A percentile compares a stretch with the other conserved stretches of the same genome.
Conservation (phyloP, 2,797 vertebrate genomes). For the Thripadectes ignobilis region DNA sequence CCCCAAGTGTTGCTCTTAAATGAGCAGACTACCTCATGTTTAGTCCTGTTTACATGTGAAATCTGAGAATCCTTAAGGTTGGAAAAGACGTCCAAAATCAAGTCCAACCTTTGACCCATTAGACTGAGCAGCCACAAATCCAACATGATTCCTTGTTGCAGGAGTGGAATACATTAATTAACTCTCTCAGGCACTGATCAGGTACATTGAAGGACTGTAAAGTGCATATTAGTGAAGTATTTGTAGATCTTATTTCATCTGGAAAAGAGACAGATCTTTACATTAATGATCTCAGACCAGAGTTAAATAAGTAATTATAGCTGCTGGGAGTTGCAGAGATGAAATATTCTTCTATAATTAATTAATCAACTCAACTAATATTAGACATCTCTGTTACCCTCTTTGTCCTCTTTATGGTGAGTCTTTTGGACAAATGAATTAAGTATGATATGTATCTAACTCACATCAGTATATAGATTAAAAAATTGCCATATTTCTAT, state of each 20-base stretch:
- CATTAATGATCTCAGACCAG: neutral
- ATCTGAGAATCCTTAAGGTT: neutral
- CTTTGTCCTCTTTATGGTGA: neutral
- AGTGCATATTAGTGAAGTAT: neutral
- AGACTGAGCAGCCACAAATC: neutral
- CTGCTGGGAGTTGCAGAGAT: neutral
- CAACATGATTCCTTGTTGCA: neutral
- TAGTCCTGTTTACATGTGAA: neutral
- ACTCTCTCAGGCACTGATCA: neutral
- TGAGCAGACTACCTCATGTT: neutral
- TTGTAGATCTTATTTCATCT: neutral
- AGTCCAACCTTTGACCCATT: neutral
- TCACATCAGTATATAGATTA: neutral
- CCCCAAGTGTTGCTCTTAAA: accelerated
- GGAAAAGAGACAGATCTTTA: neutral
- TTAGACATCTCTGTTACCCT: neutral
- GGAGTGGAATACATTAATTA: neutral
- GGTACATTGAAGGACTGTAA: neutral
- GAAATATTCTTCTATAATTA: neutral
- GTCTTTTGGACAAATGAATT: neutral
- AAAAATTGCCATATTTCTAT: neutral
- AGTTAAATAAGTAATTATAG: neutral
- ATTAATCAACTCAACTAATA: neutral
- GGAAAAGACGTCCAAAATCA: neutral
- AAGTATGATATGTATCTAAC: neutral